phyloP scores from a whole-genome alignment of 2,888 invertebrate species.

The Cataglyphis rosenhaueri region DNA sequence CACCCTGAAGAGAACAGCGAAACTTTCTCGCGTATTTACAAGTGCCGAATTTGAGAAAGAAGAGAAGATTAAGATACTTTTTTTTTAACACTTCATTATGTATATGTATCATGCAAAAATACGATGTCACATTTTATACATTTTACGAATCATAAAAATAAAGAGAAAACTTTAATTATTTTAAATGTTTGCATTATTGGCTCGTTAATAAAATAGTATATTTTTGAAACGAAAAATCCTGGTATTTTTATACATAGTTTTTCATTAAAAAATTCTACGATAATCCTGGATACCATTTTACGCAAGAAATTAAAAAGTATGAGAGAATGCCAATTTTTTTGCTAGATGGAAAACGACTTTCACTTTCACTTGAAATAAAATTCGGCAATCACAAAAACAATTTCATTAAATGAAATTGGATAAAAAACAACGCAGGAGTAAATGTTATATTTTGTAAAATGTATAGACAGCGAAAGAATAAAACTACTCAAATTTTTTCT shows the following conservation, averaged over 20 bases:
- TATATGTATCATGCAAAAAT: background rate
- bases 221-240: background rate
- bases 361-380: background rate
- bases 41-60: slow-evolving; percentile 12
- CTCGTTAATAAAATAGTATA: background rate
- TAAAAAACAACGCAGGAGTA: background rate
- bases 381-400: slow-evolving; percentile 2
- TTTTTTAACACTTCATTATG: background rate
- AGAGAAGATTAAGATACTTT: background rate
- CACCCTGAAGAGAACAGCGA: slow-evolving; percentile 43
- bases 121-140: background rate
- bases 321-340: background rate
- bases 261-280: background rate
- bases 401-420: slow-evolving; percentile 1
- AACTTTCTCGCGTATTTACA: slow-evolving; percentile 41
- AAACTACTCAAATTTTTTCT: background rate
- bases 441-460: background rate
- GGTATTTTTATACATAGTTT: background rate
- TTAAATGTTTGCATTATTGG: background rate
- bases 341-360: background rate
- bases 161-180: background rate
- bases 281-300: slow-evolving; percentile 4
- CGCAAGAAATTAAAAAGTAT: background rate
- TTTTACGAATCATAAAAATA: background rate
- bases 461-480: background rate